Evolutionary conservation across 2,888 invertebrate genomes (phyloP), one percentile per base, ranked within the genome.

Genomic region (Polydrusus tereticollis): DNA sequence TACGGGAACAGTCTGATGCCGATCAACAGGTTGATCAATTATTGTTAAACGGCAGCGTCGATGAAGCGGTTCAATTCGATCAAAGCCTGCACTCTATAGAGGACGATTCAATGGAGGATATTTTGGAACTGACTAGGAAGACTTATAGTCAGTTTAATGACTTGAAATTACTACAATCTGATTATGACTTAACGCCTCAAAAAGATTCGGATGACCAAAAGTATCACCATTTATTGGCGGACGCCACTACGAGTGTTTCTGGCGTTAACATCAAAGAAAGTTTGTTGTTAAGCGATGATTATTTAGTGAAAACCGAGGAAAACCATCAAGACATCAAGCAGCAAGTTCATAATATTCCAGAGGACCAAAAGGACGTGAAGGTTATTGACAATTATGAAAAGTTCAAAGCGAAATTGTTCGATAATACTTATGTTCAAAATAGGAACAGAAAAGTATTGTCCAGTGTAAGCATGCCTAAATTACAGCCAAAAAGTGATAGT

Each of bases 101-200:
- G 5, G 59, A 69, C 7, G 21, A 55, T 26, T 65, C 65, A 6
- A 38, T 65, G 52, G 65, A 69, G 12, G 43, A 69, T 59, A 58
- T 66, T 14, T 41, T 66, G 20, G 55, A 65, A 10, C 20, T 73
- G 12, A 62, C 57, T 14, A 69, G 50, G 20, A 69, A 45, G 7
- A 45, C 60, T 0, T 72, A 74, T 45, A 72, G 18, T 33, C 65
- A 66, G n/a, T 68, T 75, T 29, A 62, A 23, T 12, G 66, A 74
- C 29, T 43, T 62, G 16, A 77, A 74, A 69, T 70, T 78, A 18
- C 58, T 76, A 33, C 69, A 69, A 1, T 68, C 76, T 1, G 79
- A 79, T 47, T 79, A 79, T 50, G 80, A 80, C 57, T 62, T 79
- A 36, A 79, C 79, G 5, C 79, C 80, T 2, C 74, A 80, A 62